These are phyloP conservation scores for Labia minor DNA, from an alignment of 2,888 invertebrate species.

Conservation along the genomic window DNA sequence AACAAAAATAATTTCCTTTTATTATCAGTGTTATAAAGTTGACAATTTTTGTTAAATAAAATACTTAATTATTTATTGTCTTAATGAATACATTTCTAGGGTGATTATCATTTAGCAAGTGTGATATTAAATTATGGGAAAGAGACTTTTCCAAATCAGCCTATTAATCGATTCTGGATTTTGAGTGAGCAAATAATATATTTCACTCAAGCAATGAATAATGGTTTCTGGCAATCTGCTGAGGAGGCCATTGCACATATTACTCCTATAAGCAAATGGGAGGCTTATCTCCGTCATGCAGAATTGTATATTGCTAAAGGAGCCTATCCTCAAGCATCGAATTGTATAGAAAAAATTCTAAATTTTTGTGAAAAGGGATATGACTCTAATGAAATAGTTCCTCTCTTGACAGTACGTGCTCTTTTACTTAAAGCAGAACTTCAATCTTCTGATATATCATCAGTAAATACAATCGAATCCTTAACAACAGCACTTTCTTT, in stretches of 20 bases:
- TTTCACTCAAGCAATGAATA: slow-evolving; percentile 39
- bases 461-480: slow-evolving; percentile 39
- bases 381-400: slow-evolving; percentile 38
- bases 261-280: slow-evolving; percentile 53
- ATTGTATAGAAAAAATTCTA: slow-evolving; percentile 42
- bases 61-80: no score
- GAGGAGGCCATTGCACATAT: slow-evolving; percentile 57
- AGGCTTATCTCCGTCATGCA: slow-evolving; percentile 46
- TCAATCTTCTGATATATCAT: slow-evolving; percentile 33
- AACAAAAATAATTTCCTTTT: not conserved
- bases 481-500: slow-evolving; percentile 58
- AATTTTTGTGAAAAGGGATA: slow-evolving; percentile 44
- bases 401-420: slow-evolving; percentile 50
- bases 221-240: slow-evolving; percentile 57
- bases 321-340: slow-evolving; percentile 35
- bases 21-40: no score
- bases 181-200: slow-evolving; percentile 48
- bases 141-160: slow-evolving; percentile 52
- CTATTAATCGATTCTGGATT: slow-evolving; percentile 53
- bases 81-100: slow-evolving; percentile 30
- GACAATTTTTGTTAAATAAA: no score
- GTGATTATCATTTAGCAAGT: slow-evolving; percentile 46
- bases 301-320: slow-evolving; percentile 37
- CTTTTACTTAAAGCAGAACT: slow-evolving; percentile 59
- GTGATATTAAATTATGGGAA: slow-evolving; percentile 51